Evolutionary conservation across 1,140 invertebrate genomes (phyloP).

Genomic region (Lordiphosa stackelbergi): DNA sequence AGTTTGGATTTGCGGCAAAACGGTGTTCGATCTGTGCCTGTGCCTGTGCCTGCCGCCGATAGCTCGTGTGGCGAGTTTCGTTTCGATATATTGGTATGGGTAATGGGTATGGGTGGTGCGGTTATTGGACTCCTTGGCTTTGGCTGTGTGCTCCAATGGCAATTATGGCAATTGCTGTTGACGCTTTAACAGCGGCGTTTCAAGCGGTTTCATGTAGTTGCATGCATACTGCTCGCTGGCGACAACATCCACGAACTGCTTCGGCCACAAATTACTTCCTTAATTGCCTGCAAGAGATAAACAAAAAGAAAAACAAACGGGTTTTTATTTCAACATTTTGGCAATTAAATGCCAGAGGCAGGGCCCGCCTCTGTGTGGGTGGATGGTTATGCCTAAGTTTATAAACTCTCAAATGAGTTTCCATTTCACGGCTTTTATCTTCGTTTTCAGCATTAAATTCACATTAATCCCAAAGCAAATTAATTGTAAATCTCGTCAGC

Average conservation of each 20-base stretch:
- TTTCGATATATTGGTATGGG: slow-evolving; percentile 16
- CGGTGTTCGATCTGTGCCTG: slow-evolving; percentile 1
- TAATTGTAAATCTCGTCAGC: slow-evolving; percentile 59
- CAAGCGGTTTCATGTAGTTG: slow-evolving; percentile 60
- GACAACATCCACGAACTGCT: slow-evolving; percentile 32
- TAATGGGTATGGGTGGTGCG: slow-evolving; percentile 26
- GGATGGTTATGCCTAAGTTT: slow-evolving; percentile 22
- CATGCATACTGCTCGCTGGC: slow-evolving; percentile 53
- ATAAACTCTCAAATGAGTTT: slow-evolving; percentile 50
- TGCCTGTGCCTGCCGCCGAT: slow-evolving; percentile 70
- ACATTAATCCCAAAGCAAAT: slow-evolving; percentile 61
- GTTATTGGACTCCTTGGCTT: slow-evolving; percentile 66
- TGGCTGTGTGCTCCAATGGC: slow-evolving; percentile 55
- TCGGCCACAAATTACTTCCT: slow-evolving; percentile 67
- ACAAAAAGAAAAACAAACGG: slow-evolving; percentile 30
- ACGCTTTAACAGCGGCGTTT: slow-evolving; percentile 67
- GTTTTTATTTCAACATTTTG: slow-evolving; percentile 37
- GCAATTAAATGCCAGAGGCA: slow-evolving; percentile 17
- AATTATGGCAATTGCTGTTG: slow-evolving; percentile 74
- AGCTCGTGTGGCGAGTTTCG: slow-evolving; percentile 69
- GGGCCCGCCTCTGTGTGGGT: slow-evolving; percentile 16
- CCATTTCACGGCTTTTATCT: slow-evolving; percentile 45
- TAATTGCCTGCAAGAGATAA: slow-evolving; percentile 67
- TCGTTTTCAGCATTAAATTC: slow-evolving; percentile 59
- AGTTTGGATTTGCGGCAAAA: slow-evolving; percentile 13